Evolutionary conservation across 2,113 vertebrate genomes (phyloP), one percentile per base, ranked within the genome.

Genomic region (Vulpes ferrilata): DNA sequence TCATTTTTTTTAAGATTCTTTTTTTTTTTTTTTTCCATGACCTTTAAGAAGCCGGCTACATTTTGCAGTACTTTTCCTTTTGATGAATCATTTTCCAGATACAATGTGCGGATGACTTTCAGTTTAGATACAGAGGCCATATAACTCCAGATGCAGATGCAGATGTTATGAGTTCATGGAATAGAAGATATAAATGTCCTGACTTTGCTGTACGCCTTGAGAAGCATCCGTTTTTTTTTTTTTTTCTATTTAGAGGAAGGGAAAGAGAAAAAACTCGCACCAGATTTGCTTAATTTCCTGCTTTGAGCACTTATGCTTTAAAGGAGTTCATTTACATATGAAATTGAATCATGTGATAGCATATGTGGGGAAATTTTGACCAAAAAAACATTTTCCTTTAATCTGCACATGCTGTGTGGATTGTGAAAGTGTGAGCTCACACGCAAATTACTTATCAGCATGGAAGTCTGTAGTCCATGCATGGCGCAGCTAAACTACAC

Each of bases 281-380:
- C 91, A 97, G 85, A 97, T 90, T 93, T 90, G 90, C 78, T 96
- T 92, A 51, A 95, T 88, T 98, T 97, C 95, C 93, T 95, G 76
- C 84, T 94, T 95, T 69, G 65, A 97, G 57, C 57, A 94, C 51
- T 93, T 51, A 13, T 0, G 1, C n/a, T 80, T 80, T 73, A 92
- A 95, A 90, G 43, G 55, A 92, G 48, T 60, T 93, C 53, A 82
- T 96, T 98, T 88, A 69, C 69, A 85, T 90, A 48, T 59, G 27
- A 93, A 87, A 90, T 73, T 84, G 20, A 95, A 78, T 87, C 16
- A 57, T 43, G 69, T 27, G 83, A 69, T 62, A 60, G 69, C 60
- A 43, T 32, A 43, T 89, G 82, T 57, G 81, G 67, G 91, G 62
- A 60, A 87, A 84, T 80, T 93, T 97, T 92, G 82, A 95, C 64